phyloP scores from a whole-genome alignment of 1,140 invertebrate species.

The Hypsibius dujardini region DNA sequence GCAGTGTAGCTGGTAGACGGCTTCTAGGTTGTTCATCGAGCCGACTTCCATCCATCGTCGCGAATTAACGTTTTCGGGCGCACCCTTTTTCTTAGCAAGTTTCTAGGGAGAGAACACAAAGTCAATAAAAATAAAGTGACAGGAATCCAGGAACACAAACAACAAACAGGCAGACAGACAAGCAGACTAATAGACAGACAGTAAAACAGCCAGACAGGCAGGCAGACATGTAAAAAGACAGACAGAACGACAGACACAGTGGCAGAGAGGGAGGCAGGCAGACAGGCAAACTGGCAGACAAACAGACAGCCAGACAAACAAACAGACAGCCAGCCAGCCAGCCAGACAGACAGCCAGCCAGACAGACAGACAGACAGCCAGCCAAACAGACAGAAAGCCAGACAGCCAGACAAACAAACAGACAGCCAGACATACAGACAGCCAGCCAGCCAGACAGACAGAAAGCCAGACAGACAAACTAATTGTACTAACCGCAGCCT shows the following conservation, averaged over 20 bases:
- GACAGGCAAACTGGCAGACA: no score
- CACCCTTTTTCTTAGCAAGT: constrained; percentile 27
- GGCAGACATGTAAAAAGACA: no score
- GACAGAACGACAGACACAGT: no score
- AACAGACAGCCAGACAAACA: no score
- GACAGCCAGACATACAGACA: neutral
- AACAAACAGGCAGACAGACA: neutral
- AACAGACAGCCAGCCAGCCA: no score
- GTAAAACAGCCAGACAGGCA: no score
- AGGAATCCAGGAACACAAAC: neutral
- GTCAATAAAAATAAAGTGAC: neutral
- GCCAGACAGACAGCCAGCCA: no score
- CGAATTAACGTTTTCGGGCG: constrained; percentile 38
- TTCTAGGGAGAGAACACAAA: neutral
- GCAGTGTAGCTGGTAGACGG: constrained; percentile 55
- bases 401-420: neutral
- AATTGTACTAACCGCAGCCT: constrained; percentile 19
- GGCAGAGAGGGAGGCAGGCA: no score
- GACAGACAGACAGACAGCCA: no score
- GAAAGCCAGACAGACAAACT: constrained; percentile 20
- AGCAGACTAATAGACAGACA: no score
- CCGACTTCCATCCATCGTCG: constrained; percentile 53
- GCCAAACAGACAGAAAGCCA: no score
- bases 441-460: neutral
- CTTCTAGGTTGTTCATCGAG: constrained; percentile 72